phyloP scores from a whole-genome alignment of 1,140 invertebrate genomes.

The Drosophila rufa region DNA sequence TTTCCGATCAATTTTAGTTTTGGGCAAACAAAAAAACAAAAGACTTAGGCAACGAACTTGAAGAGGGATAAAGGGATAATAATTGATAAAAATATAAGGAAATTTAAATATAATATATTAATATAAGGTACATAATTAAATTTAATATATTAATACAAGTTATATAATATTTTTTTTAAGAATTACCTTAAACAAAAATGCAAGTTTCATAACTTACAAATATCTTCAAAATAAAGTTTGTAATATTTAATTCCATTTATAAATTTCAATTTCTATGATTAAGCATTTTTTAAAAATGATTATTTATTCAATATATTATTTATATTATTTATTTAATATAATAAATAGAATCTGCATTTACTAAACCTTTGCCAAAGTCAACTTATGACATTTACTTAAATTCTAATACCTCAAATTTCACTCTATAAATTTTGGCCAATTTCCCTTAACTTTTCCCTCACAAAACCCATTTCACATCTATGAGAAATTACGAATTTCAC shows the following conservation, averaged over 20 bases:
- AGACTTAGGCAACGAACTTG: constrained; percentile 74
- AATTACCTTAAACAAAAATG: too few species aligned
- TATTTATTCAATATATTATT: not conserved
- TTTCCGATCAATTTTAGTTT: not conserved
- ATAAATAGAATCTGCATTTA: not conserved
- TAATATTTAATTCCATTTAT: not conserved
- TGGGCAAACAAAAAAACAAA: constrained; percentile 41
- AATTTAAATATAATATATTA: too few species aligned
- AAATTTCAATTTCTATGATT: too few species aligned
- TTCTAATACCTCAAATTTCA: not conserved
- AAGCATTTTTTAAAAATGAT: not conserved
- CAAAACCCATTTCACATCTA: not conserved
- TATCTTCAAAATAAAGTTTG: not conserved
- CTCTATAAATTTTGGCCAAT: not conserved
- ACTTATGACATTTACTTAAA: too few species aligned
- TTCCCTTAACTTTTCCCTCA: too few species aligned
- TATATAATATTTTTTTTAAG: too few species aligned
- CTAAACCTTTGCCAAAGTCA: not conserved
- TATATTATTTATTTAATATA: not conserved
- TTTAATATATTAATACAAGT: too few species aligned
- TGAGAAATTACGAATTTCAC: constrained; percentile 1
- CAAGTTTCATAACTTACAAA: too few species aligned
- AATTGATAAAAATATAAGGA: too few species aligned
- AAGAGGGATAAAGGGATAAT: too few species aligned
- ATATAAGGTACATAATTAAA: too few species aligned